Base-by-base conservation (phyloP, 1,140 invertebrate species). In the Microplitis mediator region DNA sequence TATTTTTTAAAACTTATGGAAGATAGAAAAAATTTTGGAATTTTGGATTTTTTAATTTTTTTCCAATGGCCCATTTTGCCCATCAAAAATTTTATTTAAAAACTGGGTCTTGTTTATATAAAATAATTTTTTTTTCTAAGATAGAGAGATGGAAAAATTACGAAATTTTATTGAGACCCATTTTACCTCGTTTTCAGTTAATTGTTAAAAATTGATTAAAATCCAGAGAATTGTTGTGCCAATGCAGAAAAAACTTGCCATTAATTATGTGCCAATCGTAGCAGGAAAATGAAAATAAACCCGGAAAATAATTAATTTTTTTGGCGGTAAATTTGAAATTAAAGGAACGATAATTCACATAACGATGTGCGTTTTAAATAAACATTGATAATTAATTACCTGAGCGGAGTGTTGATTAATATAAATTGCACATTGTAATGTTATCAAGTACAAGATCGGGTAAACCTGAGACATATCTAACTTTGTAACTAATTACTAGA, bases 381-480 rank as follows among this genome's bases (percentile, higher is more conserved):
- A 58, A 13, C 16, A 45, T 60, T 66, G n/a, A 51, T 39, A 60
- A 72, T 50, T 63, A 45, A 58, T 54, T 58, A 36, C 35, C 23
- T 23, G 23, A 23, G 23, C 23, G 23, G 23, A 23, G 23, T 1
- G 23, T 23, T 23, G 23, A 23, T 23, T 23, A 71, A 62, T 6
- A 8, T 67, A 23, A 32, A 51, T 32, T 14, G 69, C 73, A 58
- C 69, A 71, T 74, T 68, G 67, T 77, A 78, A 82, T 83, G 77
- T 77, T 82, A 81, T 81, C 73, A 86, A 86, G 84, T 86, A 86
- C 84, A 86, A 87, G 81, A 81, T 81, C 84, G 83, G 82, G 80
- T 80, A 76, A 83, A 82, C 82, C 81, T 85, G 83, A 85, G 80
- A 85, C 84, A 86, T 86, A 86, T 86, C 85, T 86, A 85, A 86